These are phyloP conservation scores for Larimichthys crocea DNA, from an alignment of 2,113 vertebrate genomes.

Conservation along the genomic window DNA sequence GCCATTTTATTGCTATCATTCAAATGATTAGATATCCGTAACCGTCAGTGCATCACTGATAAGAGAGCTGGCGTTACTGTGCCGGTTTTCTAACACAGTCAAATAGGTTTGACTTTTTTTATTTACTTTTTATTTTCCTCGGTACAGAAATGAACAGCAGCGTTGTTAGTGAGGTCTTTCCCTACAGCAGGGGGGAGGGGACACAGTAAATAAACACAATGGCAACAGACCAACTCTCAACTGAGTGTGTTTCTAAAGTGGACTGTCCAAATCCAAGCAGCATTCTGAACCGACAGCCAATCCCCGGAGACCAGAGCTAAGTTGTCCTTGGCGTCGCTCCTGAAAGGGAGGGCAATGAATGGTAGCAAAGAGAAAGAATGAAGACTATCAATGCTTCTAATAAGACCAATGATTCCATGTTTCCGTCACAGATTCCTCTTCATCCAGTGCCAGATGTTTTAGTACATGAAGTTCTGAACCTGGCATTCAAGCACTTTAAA, in stretches of 20 bases:
- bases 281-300: constrained; percentile 56
- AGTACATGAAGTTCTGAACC: constrained; percentile 99
- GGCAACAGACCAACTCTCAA: constrained; percentile 48
- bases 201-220: constrained; percentile 56
- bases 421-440: constrained; percentile 94
- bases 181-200: background rate
- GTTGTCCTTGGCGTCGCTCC: constrained; percentile 70
- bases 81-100: background rate
- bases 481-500: constrained; percentile 99
- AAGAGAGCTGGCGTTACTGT: background rate
- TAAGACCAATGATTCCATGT: constrained; percentile 67
- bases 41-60: background rate
- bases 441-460: constrained; percentile 99
- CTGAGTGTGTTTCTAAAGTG: constrained; percentile 51
- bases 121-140: constrained; percentile 1
- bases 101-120: background rate
- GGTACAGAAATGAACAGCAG: constrained; percentile 19
- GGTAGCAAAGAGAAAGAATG: constrained; percentile 55
- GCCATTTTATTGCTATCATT: background rate
- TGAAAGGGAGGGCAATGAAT: constrained; percentile 56
- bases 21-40: background rate
- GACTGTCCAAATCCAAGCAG: constrained; percentile 49
- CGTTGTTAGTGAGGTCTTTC: constrained; percentile 34
- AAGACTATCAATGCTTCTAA: constrained; percentile 59
- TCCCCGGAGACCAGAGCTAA: constrained; percentile 54